Evolutionary conservation across 53 echinoderm and acorn worm genomes (phyloP), one percentile per base, ranked within the genome.

Genomic region (Luidia sarsii): DNA sequence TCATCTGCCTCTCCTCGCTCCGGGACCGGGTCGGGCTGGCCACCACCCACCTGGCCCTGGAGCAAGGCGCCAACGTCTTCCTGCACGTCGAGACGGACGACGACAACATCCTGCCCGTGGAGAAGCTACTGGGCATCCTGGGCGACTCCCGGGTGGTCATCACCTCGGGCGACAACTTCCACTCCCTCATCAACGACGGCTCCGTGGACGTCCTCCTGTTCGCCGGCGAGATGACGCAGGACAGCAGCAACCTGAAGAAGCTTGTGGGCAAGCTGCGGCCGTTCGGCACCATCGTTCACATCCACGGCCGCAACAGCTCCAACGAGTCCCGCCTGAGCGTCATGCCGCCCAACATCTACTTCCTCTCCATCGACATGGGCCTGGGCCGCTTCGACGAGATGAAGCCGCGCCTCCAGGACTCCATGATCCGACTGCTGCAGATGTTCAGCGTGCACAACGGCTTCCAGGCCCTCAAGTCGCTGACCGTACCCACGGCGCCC

Each of bases 401-500:
- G 95, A 89, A 90, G 48, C 84, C 90, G 34, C 45, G 87, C 50
- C 88, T 95, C 56, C 95, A 95, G 64, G 95, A 95, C 59, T 93
- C 95, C 0, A 95, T 95, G 95, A 86, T 90, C 9, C 92, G 95
- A 14, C 87, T 95, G 2, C 64, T 95, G 39, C 95, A 95, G 75
- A 89, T 95, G 31, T 95, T 95, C 37, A 95, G 95, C 57, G 95
- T 95, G 32, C 95, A 95, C 50, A 95, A 95, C 21, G 95, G 92
- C 24, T 95, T 95, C 80, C 95, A 95, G 65, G 92, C 95, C 22
- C 82, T 95, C 34, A 95, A 95, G 79, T 87, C 92, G 39, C 80
- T 95, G 27, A 87, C 95, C 3, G 90, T 95, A 15, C 95, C 95
- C 45, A 95, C 95, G 39, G 92, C 92, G 52, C 95, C 92, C 27